Evolutionary conservation across 2,888 invertebrate species (phyloP).

Genomic region (Dyspetes luteomarginatus): DNA sequence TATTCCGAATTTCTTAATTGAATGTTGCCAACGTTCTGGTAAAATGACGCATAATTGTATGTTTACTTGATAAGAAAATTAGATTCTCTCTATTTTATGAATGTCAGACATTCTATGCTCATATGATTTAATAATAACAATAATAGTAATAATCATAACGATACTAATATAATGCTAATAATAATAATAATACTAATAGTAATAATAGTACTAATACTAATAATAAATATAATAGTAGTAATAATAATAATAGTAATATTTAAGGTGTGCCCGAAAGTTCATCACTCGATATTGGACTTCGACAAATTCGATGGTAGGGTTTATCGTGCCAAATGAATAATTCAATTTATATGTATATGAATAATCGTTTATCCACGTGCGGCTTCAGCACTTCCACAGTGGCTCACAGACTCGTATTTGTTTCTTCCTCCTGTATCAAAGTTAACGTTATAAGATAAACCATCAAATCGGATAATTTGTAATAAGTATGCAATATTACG

Average conservation of each 20-base stretch:
- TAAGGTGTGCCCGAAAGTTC: constrained; percentile 26
- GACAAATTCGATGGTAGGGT: constrained; percentile 41
- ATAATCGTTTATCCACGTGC: constrained; percentile 29
- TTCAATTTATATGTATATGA: constrained; percentile 21
- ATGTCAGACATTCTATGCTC: not conserved
- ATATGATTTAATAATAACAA: constrained; percentile 20
- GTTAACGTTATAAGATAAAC: too few relatives aligned
- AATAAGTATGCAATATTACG: not conserved
- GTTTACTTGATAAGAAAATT: constrained; percentile 16
- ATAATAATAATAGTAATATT: constrained; percentile 6
- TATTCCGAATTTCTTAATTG: too few relatives aligned
- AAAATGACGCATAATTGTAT: too few relatives aligned
- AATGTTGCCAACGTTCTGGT: too few relatives aligned
- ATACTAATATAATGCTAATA: constrained; percentile 8
- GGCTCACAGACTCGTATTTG: constrained; percentile 16
- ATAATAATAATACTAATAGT: constrained; percentile 3
- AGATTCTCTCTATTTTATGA: not conserved
- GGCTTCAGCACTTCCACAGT: constrained; percentile 32
- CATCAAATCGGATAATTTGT: too few relatives aligned
- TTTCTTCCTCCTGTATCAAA: too few relatives aligned
- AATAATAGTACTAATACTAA: constrained; percentile 9
- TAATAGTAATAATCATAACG: constrained; percentile 14
- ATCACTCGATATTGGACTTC: constrained; percentile 38
- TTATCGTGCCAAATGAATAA: constrained; percentile 69
- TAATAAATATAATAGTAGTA: constrained; percentile 1